Evolutionary conservation across 2,113 vertebrate genomes (phyloP).

Genomic region (Xenopus tropicalis): UCB_Xtro_10.0 CM004444.2:114605501-114606000

Average conservation of each 20-base stretch:
- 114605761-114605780: neutral
- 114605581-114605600: no score
- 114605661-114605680: no score
- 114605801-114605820: constrained; percentile 63
- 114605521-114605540: no score
- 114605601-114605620: no score
- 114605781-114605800: neutral
- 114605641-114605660: no score
- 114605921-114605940: constrained; percentile 82
- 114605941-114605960: neutral
- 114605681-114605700: no score
- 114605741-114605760: neutral
- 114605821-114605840: constrained; percentile 98
- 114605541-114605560: no score
- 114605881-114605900: constrained; percentile 91
- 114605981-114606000: no score
- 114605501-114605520: no score
- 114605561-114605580: no score
- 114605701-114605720: no score
- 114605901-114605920: constrained; percentile 97
- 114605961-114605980: neutral
- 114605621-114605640: no score
- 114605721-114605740: neutral
- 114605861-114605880: constrained; percentile 97
- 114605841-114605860: constrained; percentile 98